Evolutionary conservation across 2,888 invertebrate genomes (phyloP).

Genomic region (Rhamnusium bicolor): DNA sequence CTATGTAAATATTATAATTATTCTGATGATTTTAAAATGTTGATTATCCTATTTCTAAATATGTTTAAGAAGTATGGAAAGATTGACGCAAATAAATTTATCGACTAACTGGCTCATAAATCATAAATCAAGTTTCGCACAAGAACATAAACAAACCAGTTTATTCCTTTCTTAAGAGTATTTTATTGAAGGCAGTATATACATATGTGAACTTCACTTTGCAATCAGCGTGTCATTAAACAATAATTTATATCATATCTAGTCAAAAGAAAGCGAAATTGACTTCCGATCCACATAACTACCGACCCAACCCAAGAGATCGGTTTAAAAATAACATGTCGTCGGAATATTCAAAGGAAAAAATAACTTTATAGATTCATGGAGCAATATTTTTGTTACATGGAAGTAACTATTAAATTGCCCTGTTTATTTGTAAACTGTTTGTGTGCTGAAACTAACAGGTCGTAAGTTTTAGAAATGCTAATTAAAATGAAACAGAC

Average conservation of each 20-base stretch:
- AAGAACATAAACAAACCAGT: background rate
- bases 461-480: too few species aligned
- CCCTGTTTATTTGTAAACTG: background rate
- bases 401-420: background rate
- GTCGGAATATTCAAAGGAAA: background rate
- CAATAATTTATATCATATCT: background rate
- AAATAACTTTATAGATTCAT: background rate
- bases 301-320: background rate
- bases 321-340: slow-evolving; percentile 6
- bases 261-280: background rate
- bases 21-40: too few species aligned
- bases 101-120: too few species aligned
- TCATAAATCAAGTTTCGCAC: background rate
- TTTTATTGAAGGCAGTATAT: background rate
- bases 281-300: slow-evolving; percentile 3
- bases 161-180: background rate
- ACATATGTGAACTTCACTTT: background rate
- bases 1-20: too few species aligned
- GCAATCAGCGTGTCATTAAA: background rate
- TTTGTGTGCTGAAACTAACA: too few species aligned
- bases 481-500: too few species aligned
- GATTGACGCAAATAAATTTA: too few species aligned
- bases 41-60: too few species aligned
- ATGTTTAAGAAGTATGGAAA: too few species aligned
- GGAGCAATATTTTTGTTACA: background rate